Evolutionary conservation across 2,888 invertebrate species (phyloP).

Genomic region (Troides oblongomaculatus): DNA sequence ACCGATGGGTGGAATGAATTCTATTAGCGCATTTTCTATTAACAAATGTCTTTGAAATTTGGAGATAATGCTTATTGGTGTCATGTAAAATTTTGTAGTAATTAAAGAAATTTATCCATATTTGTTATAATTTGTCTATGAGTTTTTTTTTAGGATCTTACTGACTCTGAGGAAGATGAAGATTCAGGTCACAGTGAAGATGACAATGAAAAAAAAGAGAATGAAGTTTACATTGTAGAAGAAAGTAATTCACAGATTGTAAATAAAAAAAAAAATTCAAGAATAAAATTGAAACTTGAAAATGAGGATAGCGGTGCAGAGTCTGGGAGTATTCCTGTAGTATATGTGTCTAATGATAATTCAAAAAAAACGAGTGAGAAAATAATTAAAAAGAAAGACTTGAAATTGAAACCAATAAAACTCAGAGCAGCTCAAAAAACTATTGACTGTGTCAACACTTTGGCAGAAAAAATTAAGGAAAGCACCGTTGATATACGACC

Average conservation of each 20-base stretch:
- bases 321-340: constrained; percentile 50
- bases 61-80: too few species aligned
- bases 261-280: constrained; percentile 28
- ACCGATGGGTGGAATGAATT: too few species aligned
- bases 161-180: constrained; percentile 19
- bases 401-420: constrained; percentile 33
- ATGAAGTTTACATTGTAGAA: constrained; percentile 35
- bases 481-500: constrained; percentile 52
- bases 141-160: constrained; percentile 20
- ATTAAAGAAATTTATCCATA: too few species aligned
- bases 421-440: constrained; percentile 30
- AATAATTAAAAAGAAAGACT: constrained; percentile 29
- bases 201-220: constrained; percentile 8
- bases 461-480: constrained; percentile 55
- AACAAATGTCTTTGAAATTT: too few species aligned
- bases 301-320: constrained; percentile 69
- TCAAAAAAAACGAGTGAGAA: constrained; percentile 40
- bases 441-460: constrained; percentile 44
- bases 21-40: too few species aligned
- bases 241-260: constrained; percentile 48
- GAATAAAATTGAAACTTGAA: constrained; percentile 48
- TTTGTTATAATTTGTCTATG: too few species aligned
- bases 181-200: constrained; percentile 7
- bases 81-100: too few species aligned
- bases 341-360: constrained; percentile 45